Evolutionary conservation across 2,797 vertebrate species (phyloP), one percentile per base, ranked within the genome.

Genomic region (Alfaro cultratus): DNA sequence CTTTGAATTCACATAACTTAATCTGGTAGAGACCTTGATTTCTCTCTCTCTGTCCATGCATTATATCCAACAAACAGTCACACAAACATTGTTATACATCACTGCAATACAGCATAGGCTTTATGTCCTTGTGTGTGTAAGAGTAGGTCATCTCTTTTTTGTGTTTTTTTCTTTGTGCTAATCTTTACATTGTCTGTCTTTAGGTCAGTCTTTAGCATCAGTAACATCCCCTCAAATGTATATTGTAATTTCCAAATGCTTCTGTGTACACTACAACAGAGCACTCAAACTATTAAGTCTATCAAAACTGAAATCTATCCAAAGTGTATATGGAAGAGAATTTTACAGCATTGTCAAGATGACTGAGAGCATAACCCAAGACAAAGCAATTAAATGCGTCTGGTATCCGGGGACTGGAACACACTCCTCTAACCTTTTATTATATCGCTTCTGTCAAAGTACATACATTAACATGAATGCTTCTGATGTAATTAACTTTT

Each of bases 401-500:
- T 93, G 85, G 86, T 91, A 89, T 91, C 89, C 29, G 76, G 92
- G 90, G 92, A 93, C 85, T 83, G 80, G 89, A 90, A 93, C 92
- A 91, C 87, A 87, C 82, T 87, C 89, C 86, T 88, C 89, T 94
- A 93, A 91, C 93, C 93, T 93, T 75, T 93, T 92, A 91, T 93
- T 92, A 91, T 94, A 93, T 94, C 46, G 88, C 92, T 84, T 88
- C 87, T 94, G 90, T 95, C 92, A 91, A 90, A 94, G 89, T 92
- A 94, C 92, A 93, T 94, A 94, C 93, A 94, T 95, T 94, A 94
- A 95, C 92, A 94, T 87, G 86, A 91, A 92, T 89, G 89, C 90
- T 87, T 90, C 85, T 93, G 91, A 95, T 95, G 92, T 95, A 94
- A 95, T 95, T 95, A 94, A 95, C 92, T 95, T 95, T 94, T 94